Percentiles rank a stretch among this genome's conserved stretches.
phyloP scores from a whole-genome alignment of 1,140 invertebrate genomes.

The Pogonognathellus flavescens region DNA sequence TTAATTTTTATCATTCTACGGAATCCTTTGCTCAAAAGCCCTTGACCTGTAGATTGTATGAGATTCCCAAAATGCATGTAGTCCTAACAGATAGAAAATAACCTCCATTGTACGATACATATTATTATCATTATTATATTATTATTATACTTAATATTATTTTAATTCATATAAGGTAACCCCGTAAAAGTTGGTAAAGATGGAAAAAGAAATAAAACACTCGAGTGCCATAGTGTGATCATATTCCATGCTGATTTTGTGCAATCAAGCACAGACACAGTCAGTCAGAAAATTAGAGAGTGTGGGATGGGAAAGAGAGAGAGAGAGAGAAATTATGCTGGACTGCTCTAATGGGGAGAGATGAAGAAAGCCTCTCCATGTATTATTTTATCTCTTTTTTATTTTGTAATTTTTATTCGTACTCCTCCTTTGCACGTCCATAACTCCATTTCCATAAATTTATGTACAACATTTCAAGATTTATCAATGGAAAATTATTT shows the following conservation, averaged over 20 bases:
- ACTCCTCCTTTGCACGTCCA: background rate
- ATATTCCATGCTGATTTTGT: slow-evolving; percentile 21
- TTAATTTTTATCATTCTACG: slow-evolving; percentile 22
- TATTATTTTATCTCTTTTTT: slow-evolving; percentile 34
- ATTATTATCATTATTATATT: too few relatives aligned
- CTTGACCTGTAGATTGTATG: slow-evolving; percentile 37
- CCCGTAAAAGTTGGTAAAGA: too few relatives aligned
- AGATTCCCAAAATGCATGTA: slow-evolving; percentile 38
- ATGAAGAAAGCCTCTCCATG: slow-evolving; percentile 24
- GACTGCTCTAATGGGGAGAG: slow-evolving; percentile 21
- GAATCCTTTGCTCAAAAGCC: slow-evolving; percentile 50
- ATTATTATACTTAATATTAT: too few relatives aligned
- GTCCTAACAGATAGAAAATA: slow-evolving; percentile 1
- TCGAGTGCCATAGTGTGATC: slow-evolving; percentile 41
- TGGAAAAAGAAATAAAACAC: slow-evolving; percentile 9
- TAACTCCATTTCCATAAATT: too few relatives aligned
- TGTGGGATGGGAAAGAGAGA: slow-evolving; percentile 6
- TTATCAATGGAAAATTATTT: too few relatives aligned
- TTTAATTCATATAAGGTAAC: too few relatives aligned
- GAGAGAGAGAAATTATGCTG: background rate
- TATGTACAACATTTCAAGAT: too few relatives aligned
- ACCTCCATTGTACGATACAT: background rate
- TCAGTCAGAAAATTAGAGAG: slow-evolving; percentile 1
- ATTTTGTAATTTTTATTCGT: slow-evolving; percentile 43
- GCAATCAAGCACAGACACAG: slow-evolving; percentile 21